Percentiles rank a stretch among this genome's conserved stretches.
These are phyloP conservation scores for Aurelia aurita DNA, from an alignment of 30 jellyfish, hydroid and myxozoan genomes.

Conservation along the genomic window DNA sequence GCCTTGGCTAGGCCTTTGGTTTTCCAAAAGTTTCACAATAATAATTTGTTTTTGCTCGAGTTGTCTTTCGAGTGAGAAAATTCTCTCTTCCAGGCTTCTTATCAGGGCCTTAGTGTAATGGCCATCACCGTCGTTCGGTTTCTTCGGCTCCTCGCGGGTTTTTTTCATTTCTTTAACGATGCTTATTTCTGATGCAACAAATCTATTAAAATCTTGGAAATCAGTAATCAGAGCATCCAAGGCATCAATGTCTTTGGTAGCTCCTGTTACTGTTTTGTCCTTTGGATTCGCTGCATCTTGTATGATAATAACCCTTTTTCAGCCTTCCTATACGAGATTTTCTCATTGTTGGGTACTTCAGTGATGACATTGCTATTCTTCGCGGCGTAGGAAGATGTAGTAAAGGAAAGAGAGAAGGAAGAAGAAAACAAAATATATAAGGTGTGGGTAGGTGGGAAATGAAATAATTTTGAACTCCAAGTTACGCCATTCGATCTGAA, in stretches of 20 bases:
- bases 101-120: slow-evolving; percentile 1
- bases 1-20: slow-evolving; percentile 12
- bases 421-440: no score
- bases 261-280: no score
- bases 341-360: slow-evolving; percentile 1
- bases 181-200: background rate
- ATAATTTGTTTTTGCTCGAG: slow-evolving; percentile 1
- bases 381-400: no score
- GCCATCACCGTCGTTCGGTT: background rate
- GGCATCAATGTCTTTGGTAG: background rate
- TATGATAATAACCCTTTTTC: background rate
- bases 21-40: slow-evolving; percentile 11
- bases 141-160: background rate
- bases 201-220: slow-evolving; percentile 2
- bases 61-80: background rate
- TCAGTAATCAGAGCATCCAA: slow-evolving; percentile 3
- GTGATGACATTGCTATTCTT: slow-evolving; percentile 5
- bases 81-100: slow-evolving; percentile 7
- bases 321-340: slow-evolving; percentile 5
- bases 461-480: no score
- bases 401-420: no score
- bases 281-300: background rate
- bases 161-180: background rate
- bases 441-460: no score
- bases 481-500: no score